A percentile compares a stretch with the other conserved stretches of the same genome.
Evolutionary conservation across 2,113 vertebrate species (phyloP).

Genomic region (Myrmecobius fasciatus): DNA sequence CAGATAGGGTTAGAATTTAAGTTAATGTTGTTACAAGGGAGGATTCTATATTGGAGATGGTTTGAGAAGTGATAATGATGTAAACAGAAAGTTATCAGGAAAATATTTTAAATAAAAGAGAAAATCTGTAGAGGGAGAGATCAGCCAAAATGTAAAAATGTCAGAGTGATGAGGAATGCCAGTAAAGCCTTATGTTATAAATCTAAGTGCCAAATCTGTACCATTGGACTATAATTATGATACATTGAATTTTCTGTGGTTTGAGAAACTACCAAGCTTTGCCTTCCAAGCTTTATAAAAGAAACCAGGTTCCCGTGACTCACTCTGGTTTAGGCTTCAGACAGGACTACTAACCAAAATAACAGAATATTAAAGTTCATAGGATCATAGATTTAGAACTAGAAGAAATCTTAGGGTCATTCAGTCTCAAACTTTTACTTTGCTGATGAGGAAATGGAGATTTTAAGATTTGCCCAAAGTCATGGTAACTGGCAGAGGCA

Average conservation of each 20-base stretch:
- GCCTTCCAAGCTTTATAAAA: background rate
- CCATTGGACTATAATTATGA: fast-evolving
- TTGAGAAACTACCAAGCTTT: background rate
- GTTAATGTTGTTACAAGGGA: background rate
- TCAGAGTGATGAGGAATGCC: background rate
- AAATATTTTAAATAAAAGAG: background rate
- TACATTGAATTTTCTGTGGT: background rate
- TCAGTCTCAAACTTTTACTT: background rate
- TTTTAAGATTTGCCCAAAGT: background rate
- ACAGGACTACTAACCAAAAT: background rate
- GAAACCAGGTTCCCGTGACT: background rate
- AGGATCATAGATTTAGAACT: background rate
- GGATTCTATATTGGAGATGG: background rate
- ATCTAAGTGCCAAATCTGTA: background rate
- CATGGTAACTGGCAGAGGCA: background rate
- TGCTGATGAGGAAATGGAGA: background rate
- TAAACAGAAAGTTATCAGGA: background rate
- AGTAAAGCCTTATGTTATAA: slow-evolving; percentile 8
- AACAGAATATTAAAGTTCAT: background rate
- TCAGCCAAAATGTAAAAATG: background rate
- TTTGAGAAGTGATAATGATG: background rate
- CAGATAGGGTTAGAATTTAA: background rate
- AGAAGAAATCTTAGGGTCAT: background rate
- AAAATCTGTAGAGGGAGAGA: background rate
- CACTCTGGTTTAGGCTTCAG: background rate